Evolutionary conservation across 2,888 invertebrate genomes (phyloP).

Genomic region (Poecilus cupreus): DNA sequence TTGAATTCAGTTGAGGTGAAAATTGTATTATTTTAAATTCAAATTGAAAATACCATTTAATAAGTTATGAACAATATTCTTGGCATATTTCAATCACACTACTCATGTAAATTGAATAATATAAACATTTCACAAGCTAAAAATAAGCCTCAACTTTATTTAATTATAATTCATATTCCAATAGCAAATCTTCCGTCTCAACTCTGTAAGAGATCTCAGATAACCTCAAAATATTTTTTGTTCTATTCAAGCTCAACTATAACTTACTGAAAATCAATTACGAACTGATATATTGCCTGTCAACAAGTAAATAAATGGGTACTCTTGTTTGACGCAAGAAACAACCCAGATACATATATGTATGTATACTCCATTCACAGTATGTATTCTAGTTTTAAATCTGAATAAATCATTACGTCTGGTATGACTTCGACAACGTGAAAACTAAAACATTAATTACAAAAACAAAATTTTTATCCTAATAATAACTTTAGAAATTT

Average conservation of each 20-base stretch:
- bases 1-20: too few relatives aligned
- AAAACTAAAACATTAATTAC: too few relatives aligned
- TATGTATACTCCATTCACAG: slow-evolving; percentile 15
- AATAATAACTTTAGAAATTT: too few relatives aligned
- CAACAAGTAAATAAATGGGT: slow-evolving; percentile 23
- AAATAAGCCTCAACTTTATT: neutral
- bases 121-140: too few relatives aligned
- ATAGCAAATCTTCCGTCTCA: neutral
- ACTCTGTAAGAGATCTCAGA: neutral
- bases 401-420: slow-evolving; percentile 16
- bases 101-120: neutral
- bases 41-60: too few relatives aligned
- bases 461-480: too few relatives aligned
- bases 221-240: neutral
- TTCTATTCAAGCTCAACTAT: slow-evolving; percentile 6
- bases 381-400: neutral
- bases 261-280: slow-evolving; percentile 31
- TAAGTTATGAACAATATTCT: neutral
- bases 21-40: too few relatives aligned
- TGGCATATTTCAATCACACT: neutral
- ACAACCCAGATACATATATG: slow-evolving; percentile 33
- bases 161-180: neutral
- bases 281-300: slow-evolving; percentile 21
- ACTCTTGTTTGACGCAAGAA: neutral
- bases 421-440: too few relatives aligned